phyloP scores from a whole-genome alignment of 2,888 invertebrate species.

The Atrina japonica region DNA sequence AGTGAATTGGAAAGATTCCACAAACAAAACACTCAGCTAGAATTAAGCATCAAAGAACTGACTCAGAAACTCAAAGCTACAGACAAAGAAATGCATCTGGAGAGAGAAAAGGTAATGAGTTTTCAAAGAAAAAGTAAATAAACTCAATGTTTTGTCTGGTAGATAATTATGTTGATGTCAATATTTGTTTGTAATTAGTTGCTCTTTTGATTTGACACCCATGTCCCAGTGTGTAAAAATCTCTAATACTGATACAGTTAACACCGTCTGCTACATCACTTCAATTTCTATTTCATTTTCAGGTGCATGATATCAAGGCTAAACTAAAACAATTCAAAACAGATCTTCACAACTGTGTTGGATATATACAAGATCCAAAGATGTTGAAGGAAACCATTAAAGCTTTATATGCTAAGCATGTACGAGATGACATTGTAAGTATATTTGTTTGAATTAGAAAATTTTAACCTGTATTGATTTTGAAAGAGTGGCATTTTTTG shows the following conservation, averaged over 20 bases:
- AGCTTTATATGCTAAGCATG: conserved; percentile 81
- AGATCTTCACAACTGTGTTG: conserved; percentile 90
- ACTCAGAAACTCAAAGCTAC: conserved; percentile 89
- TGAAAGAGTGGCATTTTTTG: neutral
- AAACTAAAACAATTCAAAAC: conserved; percentile 88
- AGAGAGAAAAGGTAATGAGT: conserved; percentile 82
- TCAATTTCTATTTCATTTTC: too few relatives aligned
- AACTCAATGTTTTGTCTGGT: too few relatives aligned
- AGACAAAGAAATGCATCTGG: conserved; percentile 87
- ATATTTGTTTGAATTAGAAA: neutral
- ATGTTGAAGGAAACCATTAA: conserved; percentile 83
- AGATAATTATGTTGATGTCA: too few relatives aligned
- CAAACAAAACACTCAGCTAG: conserved; percentile 87
- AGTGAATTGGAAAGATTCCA: conserved; percentile 89
- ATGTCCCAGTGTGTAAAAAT: too few relatives aligned
- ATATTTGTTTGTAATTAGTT: too few relatives aligned
- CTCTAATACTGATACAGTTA: too few relatives aligned
- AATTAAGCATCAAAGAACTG: conserved; percentile 88
- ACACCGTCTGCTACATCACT: too few relatives aligned
- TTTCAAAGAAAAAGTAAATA: too few relatives aligned
- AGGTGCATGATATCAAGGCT: conserved; percentile 80
- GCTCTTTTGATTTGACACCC: too few relatives aligned
- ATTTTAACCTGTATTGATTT: neutral
- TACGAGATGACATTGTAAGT: conserved; percentile 81
- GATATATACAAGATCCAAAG: conserved; percentile 89